Evolutionary conservation across 35 echinoderm and acorn worm genomes (phyloP).

Genomic region (Heliocidaris erythrogramma): DNA sequence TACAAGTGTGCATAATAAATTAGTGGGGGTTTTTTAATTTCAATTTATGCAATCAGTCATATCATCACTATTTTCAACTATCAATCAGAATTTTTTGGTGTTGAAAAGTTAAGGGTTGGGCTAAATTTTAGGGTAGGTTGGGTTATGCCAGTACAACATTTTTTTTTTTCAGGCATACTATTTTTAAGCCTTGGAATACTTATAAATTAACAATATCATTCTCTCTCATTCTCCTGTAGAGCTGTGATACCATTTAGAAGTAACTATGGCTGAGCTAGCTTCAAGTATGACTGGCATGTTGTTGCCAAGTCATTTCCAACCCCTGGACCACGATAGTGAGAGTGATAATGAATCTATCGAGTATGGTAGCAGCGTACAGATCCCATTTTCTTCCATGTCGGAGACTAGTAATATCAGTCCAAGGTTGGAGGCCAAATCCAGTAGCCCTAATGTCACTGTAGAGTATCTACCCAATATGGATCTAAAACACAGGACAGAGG

Average conservation of each 20-base stretch:
- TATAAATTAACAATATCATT: not conserved
- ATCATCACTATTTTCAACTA: too few species aligned
- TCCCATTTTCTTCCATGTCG: not conserved
- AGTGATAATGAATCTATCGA: slow-evolving; percentile 23
- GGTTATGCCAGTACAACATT: too few species aligned
- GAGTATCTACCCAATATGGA: not conserved
- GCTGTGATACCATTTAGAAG: not conserved
- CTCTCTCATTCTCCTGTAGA: not conserved
- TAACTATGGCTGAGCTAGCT: slow-evolving; percentile 34
- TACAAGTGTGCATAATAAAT: too few species aligned
- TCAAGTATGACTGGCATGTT: slow-evolving; percentile 13
- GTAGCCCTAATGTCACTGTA: not conserved
- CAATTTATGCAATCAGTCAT: too few species aligned
- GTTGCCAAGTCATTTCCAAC: not conserved
- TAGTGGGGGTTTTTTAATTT: too few species aligned
- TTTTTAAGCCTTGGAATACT: too few species aligned
- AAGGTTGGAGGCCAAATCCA: not conserved
- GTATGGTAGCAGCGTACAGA: not conserved
- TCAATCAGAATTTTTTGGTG: too few species aligned
- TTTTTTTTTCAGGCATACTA: too few species aligned
- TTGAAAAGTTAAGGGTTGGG: too few species aligned
- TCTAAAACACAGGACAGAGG: not conserved
- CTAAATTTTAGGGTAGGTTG: too few species aligned
- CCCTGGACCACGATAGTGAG: slow-evolving; percentile 30
- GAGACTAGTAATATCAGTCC: not conserved